Evolutionary conservation across 2,888 invertebrate species (phyloP), one percentile per base, ranked within the genome.

Genomic region (Augochlorella aurata): DNA sequence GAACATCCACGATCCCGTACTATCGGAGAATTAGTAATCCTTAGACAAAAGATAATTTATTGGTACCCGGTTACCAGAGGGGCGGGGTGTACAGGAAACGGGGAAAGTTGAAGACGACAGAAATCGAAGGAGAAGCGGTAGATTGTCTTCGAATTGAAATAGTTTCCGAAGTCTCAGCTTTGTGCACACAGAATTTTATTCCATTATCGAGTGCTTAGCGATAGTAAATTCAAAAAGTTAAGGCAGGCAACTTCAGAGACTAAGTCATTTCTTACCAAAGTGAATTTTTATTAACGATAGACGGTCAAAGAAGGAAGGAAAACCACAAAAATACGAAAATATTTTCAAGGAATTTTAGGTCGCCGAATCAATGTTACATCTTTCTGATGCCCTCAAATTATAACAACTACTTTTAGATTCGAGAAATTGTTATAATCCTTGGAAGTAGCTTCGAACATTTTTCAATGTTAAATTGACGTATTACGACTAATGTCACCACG

Each of bases 41-140:
- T 70, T 74, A 85, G 85, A 88, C 86, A 88, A 86, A 86, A 77
- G 88, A 67, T 83, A 82, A 88, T 86, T 88, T 88, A 86, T 88
- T 69, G 87, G 74, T 77, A 79, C 63, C 71, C 79, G 61, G 58
- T 74, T 74, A 58, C 72, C 45, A 66, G 65, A 54, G 71, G 38
- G 47, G 44, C 2, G 52, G 8, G 52, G 69, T n/a, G 18, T 29
- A 18, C 16, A 18, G 47, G 14, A 18, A n/a, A 29, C 29, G 10
- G 45, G 54, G 58, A 47, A 29, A 50, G 21, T 45, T 4, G 61
- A 9, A 72, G 61, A 10, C 18, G 38, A 24, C 18, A 54, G 29
- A 24, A 12, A 50, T 24, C n/a, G 49, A 47, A 29, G 24, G 66
- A 44, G 10, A 50, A 44, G 58, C 45, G 63, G 38, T 63, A 38